Percentiles rank a stretch among this genome's conserved stretches.
Evolutionary conservation across 2,888 invertebrate species (phyloP).

Genomic region (Melinaea marsaeus): DNA sequence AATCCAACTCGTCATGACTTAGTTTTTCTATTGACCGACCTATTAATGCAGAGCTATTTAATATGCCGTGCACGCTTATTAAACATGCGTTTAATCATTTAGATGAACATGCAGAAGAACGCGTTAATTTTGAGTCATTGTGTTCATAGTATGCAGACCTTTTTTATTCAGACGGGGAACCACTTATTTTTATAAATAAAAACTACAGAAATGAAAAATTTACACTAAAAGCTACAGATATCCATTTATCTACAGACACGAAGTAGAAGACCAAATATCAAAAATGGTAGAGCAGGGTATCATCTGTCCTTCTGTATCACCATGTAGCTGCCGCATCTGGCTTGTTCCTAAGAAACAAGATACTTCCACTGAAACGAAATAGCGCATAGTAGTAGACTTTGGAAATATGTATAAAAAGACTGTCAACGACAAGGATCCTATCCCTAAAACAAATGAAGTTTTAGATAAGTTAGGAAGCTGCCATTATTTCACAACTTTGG

Average conservation of each 20-base stretch:
- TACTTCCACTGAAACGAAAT: neutral
- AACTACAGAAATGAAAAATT: slow-evolving; percentile 10
- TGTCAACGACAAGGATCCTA: too few relatives aligned
- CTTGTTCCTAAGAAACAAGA: slow-evolving; percentile 12
- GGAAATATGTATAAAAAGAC: slow-evolving; percentile 12
- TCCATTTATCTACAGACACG: slow-evolving; percentile 28
- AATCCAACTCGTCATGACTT: slow-evolving; percentile 33
- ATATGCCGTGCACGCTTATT: slow-evolving; percentile 25
- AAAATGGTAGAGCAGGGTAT: slow-evolving; percentile 34
- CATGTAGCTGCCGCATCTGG: slow-evolving; percentile 12
- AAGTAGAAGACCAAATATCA: slow-evolving; percentile 30
- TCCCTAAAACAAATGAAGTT: too few relatives aligned
- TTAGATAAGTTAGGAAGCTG: too few relatives aligned
- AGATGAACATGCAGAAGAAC: slow-evolving; percentile 38
- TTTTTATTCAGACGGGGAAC: too few relatives aligned
- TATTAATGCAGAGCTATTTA: slow-evolving; percentile 29
- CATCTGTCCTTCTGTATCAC: slow-evolving; percentile 34
- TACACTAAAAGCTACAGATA: slow-evolving; percentile 9
- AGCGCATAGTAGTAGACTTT: slow-evolving; percentile 10
- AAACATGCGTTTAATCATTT: slow-evolving; percentile 30
- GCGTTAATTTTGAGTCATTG: slow-evolving; percentile 30
- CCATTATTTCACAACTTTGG: slow-evolving; percentile 11
- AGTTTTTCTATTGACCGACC: slow-evolving; percentile 32
- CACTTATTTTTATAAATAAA: too few relatives aligned
- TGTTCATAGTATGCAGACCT: slow-evolving; percentile 3